Base-by-base conservation (phyloP, 2,797 vertebrate genomes). In the Artibeus jamaicensis region DNA sequence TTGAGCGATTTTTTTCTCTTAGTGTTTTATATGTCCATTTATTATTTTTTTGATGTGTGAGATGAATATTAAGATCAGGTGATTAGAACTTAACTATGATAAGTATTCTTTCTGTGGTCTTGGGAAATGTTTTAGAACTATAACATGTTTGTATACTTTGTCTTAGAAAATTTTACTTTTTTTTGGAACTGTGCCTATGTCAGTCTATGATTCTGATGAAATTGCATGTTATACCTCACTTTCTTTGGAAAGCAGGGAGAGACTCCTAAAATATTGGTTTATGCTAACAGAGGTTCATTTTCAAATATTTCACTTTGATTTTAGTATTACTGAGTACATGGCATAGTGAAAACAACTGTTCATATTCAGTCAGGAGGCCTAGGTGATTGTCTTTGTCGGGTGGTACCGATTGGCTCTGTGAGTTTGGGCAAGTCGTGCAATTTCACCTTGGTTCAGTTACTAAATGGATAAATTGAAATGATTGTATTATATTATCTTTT, bases 381-480 rank as follows among this genome's bases (percentile, higher is more conserved):
- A 9, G 19, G 42, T 83, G 53, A 34, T 85, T 79, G 21, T 70
- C 29, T 90, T 86, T 83, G 18, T 84, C 94, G 48, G 18, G 44
- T 93, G 21, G 24, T 93, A 37, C 76, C 89, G 62, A 78, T 79
- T 37, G 8, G 16, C 44, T 96, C 9, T 89, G 24, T 96, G 55
- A 62, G 14, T 81, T 88, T 92, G 46, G 53, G 42, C 8, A 74
- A 86, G 24, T 86, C n/a, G 71, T 67, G 16, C 21, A 46, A 32
- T 91, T 93, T 91, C 11, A 91, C 48, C 96, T 50, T n/a, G 9
- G 26, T 76, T 96, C 29, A 76, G 9, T 73, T 91, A 81, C 73
- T 95, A 96, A 87, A 82, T 94, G 26, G 26, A n/a, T 78, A 85
- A 73, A 68, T 19, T 76, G 57, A 96, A 88, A 26, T 73, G n/a